Conservation (phyloP, 2,888 invertebrate genomes). For the Nemotelus pantherinus region DNA sequence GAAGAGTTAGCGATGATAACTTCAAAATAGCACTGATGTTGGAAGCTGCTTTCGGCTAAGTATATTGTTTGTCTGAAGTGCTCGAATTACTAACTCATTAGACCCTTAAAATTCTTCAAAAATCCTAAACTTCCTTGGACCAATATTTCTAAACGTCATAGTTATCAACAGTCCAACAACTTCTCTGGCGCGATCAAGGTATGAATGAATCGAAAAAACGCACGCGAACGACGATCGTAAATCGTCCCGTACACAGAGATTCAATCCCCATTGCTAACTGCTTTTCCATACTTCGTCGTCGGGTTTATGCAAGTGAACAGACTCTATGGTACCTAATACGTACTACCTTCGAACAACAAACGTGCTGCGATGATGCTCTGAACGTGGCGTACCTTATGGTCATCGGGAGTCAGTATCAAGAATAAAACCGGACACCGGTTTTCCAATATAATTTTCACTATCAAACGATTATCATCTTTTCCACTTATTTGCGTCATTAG, state of each 20-base stretch:
- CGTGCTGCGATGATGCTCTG: not conserved
- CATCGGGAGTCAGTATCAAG: slow-evolving; percentile 17
- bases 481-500: slow-evolving; percentile 46
- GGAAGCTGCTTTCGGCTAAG: too few relatives aligned
- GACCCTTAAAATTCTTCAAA: too few relatives aligned
- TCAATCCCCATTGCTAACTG: not conserved
- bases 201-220: slow-evolving; percentile 53
- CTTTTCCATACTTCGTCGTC: not conserved
- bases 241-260: slow-evolving; percentile 11
- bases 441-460: slow-evolving; percentile 42
- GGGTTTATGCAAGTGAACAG: not conserved
- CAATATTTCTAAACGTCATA: slow-evolving; percentile 9
- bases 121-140: too few relatives aligned
- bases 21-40: too few relatives aligned
- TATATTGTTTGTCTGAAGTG: too few relatives aligned
- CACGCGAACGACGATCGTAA: slow-evolving; percentile 51
- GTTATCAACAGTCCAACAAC: not conserved
- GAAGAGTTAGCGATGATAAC: too few relatives aligned
- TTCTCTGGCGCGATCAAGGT: slow-evolving; percentile 36
- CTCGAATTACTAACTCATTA: too few relatives aligned
- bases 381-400: slow-evolving; percentile 35
- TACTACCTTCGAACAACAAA: not conserved
- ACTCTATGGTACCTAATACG: not conserved
- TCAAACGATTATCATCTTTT: slow-evolving; percentile 42
- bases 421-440: slow-evolving; percentile 37